These are phyloP conservation scores for Papilio helenus DNA, from an alignment of 1,140 invertebrate species.

Conservation along the genomic window DNA sequence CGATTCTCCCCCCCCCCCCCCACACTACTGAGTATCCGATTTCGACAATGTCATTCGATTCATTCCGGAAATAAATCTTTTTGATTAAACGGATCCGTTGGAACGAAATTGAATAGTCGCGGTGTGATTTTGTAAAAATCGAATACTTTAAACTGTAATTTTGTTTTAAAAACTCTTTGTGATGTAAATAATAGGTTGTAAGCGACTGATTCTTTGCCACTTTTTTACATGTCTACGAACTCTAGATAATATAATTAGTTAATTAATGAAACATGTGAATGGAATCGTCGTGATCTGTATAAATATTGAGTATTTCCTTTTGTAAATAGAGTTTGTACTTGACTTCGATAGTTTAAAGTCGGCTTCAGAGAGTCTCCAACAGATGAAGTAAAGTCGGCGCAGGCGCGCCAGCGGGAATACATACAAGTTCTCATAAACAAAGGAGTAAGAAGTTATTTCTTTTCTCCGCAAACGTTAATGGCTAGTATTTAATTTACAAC, in stretches of 20 bases:
- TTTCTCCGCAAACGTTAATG: neutral
- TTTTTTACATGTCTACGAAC: constrained; percentile 79
- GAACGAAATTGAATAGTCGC: constrained; percentile 50
- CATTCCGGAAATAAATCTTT: constrained; percentile 35
- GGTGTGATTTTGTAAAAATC: constrained; percentile 46
- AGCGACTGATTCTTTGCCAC: constrained; percentile 79
- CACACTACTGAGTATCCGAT: constrained; percentile 44
- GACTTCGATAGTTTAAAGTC: constrained; percentile 55
- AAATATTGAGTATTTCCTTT: constrained; percentile 57
- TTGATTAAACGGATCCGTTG: constrained; percentile 40
- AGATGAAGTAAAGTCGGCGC: constrained; percentile 26
- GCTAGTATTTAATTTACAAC: neutral
- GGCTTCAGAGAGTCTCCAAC: constrained; percentile 43
- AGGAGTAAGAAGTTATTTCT: neutral
- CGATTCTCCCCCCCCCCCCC: constrained; percentile 39
- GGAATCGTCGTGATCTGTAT: constrained; percentile 60
- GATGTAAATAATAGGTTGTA: constrained; percentile 76
- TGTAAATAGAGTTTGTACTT: constrained; percentile 74
- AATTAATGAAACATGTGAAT: constrained; percentile 48
- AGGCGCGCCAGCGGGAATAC: neutral
- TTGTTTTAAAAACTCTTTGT: constrained; percentile 55
- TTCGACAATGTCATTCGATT: constrained; percentile 31
- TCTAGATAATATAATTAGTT: constrained; percentile 49
- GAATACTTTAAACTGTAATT: constrained; percentile 54
- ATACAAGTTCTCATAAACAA: neutral